Conservation (phyloP, 2,888 invertebrate genomes). For the Clivina fossor region DNA sequence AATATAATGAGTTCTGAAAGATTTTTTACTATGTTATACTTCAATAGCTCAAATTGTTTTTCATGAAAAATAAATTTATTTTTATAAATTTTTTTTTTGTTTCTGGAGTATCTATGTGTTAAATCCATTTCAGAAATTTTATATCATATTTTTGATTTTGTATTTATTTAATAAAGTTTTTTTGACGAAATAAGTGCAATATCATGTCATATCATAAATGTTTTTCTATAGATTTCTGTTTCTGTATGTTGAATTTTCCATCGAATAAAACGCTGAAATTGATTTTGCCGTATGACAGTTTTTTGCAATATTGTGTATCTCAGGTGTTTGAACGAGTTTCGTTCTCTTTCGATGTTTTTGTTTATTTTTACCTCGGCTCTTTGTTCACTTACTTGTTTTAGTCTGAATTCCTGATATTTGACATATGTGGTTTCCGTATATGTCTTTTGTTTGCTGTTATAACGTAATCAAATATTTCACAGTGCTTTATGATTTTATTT, state of each 20-base stretch:
- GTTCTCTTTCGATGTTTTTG: conserved; percentile 1
- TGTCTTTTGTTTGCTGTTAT: conserved; percentile 14
- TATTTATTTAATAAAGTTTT: conserved; percentile 20
- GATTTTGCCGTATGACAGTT: conserved; percentile 19
- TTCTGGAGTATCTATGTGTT: too few species aligned
- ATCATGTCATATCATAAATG: conserved; percentile 16
- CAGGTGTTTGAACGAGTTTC: conserved; percentile 12
- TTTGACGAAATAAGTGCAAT: conserved; percentile 20
- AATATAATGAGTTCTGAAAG: too few species aligned
- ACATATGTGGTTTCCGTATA: too few species aligned
- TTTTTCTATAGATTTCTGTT: conserved; percentile 2
- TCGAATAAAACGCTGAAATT: conserved; percentile 19
- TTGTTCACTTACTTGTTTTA: conserved; percentile 2
- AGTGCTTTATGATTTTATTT: conserved; percentile 3
- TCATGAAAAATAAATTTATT: too few species aligned
- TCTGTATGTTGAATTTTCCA: too few species aligned
- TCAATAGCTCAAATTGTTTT: too few species aligned
- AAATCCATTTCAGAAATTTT: too few species aligned
- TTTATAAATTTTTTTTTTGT: too few species aligned
- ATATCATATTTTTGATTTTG: too few species aligned
- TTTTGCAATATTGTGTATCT: conserved; percentile 20
- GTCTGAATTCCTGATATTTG: too few species aligned
- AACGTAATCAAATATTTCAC: conserved; percentile 7
- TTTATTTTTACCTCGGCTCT: too few species aligned
- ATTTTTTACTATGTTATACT: too few species aligned